Evolutionary conservation across 2,888 invertebrate genomes (phyloP).

Genomic region (Leptinotarsa haldemani): DNA sequence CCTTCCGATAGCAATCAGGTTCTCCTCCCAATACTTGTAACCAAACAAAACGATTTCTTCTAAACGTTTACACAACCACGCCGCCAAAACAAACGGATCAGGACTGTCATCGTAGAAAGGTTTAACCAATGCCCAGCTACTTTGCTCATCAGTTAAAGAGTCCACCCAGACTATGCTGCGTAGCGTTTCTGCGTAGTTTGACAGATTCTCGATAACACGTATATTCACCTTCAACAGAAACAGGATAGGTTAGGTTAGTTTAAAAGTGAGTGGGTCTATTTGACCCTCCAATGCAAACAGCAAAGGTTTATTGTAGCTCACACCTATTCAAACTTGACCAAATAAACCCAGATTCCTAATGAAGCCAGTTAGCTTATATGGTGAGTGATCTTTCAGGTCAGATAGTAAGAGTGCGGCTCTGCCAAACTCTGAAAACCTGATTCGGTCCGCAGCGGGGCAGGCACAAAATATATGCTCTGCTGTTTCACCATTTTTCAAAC

Average conservation of each 20-base stretch:
- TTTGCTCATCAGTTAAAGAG: slow-evolving; percentile 62
- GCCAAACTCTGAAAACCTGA: too few species aligned
- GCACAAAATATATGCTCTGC: too few species aligned
- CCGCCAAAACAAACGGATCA: slow-evolving; percentile 75
- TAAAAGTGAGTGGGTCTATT: not conserved
- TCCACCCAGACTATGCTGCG: slow-evolving; percentile 74
- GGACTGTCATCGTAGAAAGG: slow-evolving; percentile 58
- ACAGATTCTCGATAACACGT: slow-evolving; percentile 69
- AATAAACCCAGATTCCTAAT: too few species aligned
- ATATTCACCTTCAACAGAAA: slow-evolving; percentile 67
- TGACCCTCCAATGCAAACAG: too few species aligned
- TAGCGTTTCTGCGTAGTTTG: slow-evolving; percentile 69
- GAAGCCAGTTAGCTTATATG: too few species aligned
- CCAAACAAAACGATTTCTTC: slow-evolving; percentile 70
- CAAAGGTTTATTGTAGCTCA: too few species aligned
- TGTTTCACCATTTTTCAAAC: too few species aligned
- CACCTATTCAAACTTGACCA: too few species aligned
- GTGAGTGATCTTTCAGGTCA: too few species aligned
- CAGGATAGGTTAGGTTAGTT: not conserved
- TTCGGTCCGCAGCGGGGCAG: too few species aligned
- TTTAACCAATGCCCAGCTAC: slow-evolving; percentile 52
- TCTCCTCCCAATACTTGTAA: slow-evolving; percentile 73
- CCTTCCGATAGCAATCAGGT: slow-evolving; percentile 75
- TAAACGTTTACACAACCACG: slow-evolving; percentile 74
- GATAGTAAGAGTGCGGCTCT: too few species aligned